Percentiles rank a stretch among this genome's conserved stretches.
Evolutionary conservation across 2,888 invertebrate species (phyloP).

Genomic region (Stenotaenia linearis): DNA sequence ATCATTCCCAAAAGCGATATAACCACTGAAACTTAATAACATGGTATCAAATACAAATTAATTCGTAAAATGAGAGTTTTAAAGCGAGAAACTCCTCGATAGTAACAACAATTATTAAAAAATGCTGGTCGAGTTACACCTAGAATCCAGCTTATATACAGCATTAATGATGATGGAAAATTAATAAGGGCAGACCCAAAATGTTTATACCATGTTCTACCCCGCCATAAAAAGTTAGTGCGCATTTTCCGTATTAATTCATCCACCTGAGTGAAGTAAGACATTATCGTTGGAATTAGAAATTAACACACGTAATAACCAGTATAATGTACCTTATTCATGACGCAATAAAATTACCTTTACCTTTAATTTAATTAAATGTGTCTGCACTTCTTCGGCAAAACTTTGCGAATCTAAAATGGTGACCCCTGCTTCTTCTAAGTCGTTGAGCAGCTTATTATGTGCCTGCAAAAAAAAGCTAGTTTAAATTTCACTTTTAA

Average conservation of each 20-base stretch:
- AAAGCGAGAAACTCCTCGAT: too few species aligned
- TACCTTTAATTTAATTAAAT: conserved; percentile 36
- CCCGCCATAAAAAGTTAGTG: background rate
- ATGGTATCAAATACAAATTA: too few species aligned
- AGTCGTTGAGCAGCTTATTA: conserved; percentile 76
- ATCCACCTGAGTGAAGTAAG: background rate
- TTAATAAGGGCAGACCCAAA: background rate
- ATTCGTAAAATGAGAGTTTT: too few species aligned
- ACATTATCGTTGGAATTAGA: background rate
- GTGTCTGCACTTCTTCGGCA: conserved; percentile 60
- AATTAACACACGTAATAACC: background rate
- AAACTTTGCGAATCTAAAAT: conserved; percentile 82
- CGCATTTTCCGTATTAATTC: background rate
- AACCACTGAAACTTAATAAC: too few species aligned
- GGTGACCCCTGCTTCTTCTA: conserved; percentile 72
- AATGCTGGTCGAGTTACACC: too few species aligned
- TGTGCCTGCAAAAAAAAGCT: conserved; percentile 59
- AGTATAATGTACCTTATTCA: background rate
- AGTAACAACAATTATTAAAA: too few species aligned
- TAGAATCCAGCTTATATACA: too few species aligned
- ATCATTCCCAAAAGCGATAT: too few species aligned
- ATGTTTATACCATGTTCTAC: background rate
- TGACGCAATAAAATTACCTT: background rate
- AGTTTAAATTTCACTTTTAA: background rate
- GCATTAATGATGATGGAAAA: background rate